Evolutionary conservation across 2,797 vertebrate genomes (phyloP).

Genomic region (Poeciliopsis gracilis): DNA sequence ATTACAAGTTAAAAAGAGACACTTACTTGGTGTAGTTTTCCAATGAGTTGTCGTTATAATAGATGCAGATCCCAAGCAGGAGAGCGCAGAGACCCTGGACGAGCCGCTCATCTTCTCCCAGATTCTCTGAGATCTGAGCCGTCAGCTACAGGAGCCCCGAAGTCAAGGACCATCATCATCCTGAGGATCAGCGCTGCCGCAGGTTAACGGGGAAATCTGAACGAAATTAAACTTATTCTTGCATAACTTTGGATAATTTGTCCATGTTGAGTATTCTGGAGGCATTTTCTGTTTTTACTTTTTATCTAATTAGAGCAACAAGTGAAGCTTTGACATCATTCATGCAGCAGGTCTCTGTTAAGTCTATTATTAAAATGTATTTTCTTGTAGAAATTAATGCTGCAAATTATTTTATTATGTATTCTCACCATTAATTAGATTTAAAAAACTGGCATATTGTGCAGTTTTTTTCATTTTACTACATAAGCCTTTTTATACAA

Average conservation of each 20-base stretch:
- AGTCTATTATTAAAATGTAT: neutral
- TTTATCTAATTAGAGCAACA: neutral
- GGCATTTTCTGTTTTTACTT: neutral
- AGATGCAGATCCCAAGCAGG: constrained; percentile 96
- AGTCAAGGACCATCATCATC: constrained; percentile 78
- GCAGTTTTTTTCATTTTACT: no score
- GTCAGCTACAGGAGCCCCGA: constrained; percentile 83
- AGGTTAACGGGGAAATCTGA: neutral
- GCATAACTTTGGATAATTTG: neutral
- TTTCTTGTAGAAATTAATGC: neutral
- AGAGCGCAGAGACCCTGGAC: constrained; percentile 97
- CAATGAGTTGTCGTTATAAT: constrained; percentile 97
- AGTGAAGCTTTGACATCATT: neutral
- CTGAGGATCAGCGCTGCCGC: no score
- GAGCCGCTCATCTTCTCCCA: constrained; percentile 95
- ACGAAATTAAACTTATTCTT: neutral
- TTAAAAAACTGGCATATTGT: no score
- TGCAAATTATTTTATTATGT: neutral
- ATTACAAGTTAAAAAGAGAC: neutral
- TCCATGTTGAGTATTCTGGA: neutral
- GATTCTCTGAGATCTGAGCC: constrained; percentile 97
- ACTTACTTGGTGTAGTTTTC: constrained; percentile 95
- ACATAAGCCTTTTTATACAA: neutral
- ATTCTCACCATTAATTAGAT: neutral
- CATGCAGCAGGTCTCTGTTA: neutral